Base-by-base conservation (phyloP, 1,140 invertebrate species). In the Drosophila chauvacae region DNA sequence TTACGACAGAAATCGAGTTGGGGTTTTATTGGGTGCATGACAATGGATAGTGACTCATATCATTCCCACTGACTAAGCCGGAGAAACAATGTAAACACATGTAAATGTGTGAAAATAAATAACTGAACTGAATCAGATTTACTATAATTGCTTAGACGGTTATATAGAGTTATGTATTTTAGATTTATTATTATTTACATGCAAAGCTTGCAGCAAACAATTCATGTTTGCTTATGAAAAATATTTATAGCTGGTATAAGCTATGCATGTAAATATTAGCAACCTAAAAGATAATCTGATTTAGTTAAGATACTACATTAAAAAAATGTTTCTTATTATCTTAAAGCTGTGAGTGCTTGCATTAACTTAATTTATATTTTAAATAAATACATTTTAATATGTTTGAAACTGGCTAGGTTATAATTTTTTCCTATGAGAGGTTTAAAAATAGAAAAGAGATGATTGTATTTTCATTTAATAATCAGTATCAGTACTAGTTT, bases 1-100 rank as follows among this genome's bases (percentile, higher is more conserved):
- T 70, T 70, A 68, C 66, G 23, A 10, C 16, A 9, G 61, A 65
- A 69, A 65, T 44, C 66, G 28, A 61, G 66, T 33, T 62, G 18
- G 39, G 48, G 11, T 28, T 45, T n/a, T 16, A 51, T 20, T 11
- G 66, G 37, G 66, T 18, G 30, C 16, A 7, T 30, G 26, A 4
- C 13, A 7, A 3, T 14, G 7, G 33, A 6, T 4, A 37, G 37
- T 70, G 66, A 70, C 48, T 70, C 66, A 70, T 39, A 33, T 48
- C 47, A 48, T 26, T 26, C 13, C 18, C 50, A 47, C 26, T 55
- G 48, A 68, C 48, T 55, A 65, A 53, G 60, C 65, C 30, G 56
- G 30, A 23, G 47, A 55, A 53, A 55, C 28, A 33, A 68, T 47
- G 33, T 47, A 16, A 18, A 63, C 13, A 33, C 30, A 41, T 30